phyloP scores from a whole-genome alignment of 2,888 invertebrate species.

The Gastracanthus pulcherrimus region DNA sequence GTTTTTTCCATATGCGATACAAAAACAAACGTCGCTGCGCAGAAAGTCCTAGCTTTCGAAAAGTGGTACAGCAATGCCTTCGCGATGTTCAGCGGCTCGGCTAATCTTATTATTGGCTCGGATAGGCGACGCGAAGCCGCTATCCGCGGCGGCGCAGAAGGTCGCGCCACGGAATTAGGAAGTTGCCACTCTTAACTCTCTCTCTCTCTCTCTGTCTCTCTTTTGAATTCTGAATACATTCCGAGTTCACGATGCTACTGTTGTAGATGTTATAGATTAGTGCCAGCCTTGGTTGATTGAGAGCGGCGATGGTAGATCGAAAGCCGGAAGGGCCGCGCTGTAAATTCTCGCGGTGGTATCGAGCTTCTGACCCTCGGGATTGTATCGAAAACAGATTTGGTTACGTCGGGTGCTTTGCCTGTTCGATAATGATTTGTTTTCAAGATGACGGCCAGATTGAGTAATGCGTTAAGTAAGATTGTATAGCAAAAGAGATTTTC shows the following conservation, averaged over 20 bases:
- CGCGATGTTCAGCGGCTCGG: constrained; percentile 41
- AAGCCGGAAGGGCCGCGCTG: constrained; percentile 1
- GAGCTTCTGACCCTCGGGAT: neutral
- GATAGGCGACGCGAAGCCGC: constrained; percentile 33
- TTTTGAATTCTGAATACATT: neutral
- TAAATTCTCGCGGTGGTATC: neutral
- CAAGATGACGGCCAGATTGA: too few species aligned
- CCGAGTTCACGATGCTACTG: neutral
- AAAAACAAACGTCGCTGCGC: neutral
- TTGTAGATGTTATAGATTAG: neutral
- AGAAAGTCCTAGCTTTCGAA: constrained; percentile 57
- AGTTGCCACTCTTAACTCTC: constrained; percentile 26
- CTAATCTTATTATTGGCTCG: constrained; percentile 44
- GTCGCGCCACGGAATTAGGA: constrained; percentile 57
- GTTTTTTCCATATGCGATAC: neutral
- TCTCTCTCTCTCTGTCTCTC: neutral
- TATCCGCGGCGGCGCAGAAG: constrained; percentile 36
- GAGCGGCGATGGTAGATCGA: neutral
- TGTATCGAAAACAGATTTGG: neutral
- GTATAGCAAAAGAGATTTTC: too few species aligned
- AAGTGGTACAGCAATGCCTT: constrained; percentile 57
- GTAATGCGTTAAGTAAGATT: too few species aligned
- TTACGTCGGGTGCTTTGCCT: too few species aligned
- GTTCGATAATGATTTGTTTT: too few species aligned
- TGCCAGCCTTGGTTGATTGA: neutral